These are phyloP conservation scores for Nebria ingens DNA, from an alignment of 1,140 invertebrate species.

Conservation along the genomic window DNA sequence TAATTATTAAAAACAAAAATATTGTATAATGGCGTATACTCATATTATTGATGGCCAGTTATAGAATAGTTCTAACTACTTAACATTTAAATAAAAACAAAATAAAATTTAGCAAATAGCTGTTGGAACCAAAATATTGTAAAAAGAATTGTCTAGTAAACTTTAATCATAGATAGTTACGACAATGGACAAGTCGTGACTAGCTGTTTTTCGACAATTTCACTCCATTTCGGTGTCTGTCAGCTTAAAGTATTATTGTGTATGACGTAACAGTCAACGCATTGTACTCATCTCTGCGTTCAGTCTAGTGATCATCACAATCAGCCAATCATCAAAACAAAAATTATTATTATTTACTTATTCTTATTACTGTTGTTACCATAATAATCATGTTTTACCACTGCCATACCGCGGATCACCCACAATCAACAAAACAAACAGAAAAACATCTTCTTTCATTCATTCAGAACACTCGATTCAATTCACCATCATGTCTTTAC, in stretches of 20 bases:
- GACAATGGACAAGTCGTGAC: not conserved
- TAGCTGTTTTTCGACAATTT: constrained; percentile 4
- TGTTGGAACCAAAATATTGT: constrained; percentile 8
- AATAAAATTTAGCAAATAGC: constrained; percentile 5
- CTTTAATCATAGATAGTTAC: constrained; percentile 1
- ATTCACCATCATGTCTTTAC: not conserved
- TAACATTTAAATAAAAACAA: constrained; percentile 3
- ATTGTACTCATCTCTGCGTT: not conserved
- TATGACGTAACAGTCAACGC: not conserved
- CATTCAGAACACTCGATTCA: not conserved
- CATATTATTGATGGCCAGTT: constrained; percentile 8
- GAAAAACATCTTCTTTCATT: not conserved
- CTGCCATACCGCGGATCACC: too few species aligned
- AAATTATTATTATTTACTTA: not conserved
- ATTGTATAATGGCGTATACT: constrained; percentile 11
- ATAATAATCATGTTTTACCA: too few species aligned
- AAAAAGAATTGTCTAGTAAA: constrained; percentile 8
- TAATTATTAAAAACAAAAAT: not conserved
- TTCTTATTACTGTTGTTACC: not conserved
- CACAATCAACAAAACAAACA: too few species aligned
- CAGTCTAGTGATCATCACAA: constrained; percentile 1
- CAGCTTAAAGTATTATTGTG: constrained; percentile 6
- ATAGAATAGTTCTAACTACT: constrained; percentile 7
- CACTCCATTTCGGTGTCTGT: constrained; percentile 8
- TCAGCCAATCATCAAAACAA: too few species aligned